Evolutionary conservation across 2,888 invertebrate genomes (phyloP), one percentile per base, ranked within the genome.

Genomic region (Ophioninae sp.): DNA sequence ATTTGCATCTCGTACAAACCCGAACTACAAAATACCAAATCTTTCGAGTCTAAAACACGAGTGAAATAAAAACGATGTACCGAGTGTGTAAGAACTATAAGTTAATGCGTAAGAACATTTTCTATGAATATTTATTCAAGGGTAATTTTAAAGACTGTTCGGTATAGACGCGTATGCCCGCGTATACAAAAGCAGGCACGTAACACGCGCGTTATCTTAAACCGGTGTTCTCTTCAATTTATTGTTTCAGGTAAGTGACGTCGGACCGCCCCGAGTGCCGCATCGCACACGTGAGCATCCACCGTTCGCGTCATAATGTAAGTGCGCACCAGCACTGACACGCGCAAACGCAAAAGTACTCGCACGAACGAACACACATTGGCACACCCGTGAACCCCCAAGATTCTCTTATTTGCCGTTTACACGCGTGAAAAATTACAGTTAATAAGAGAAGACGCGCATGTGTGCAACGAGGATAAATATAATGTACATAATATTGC

Each of bases 171-270:
- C 67, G 62, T 77, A 61, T 84, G 69, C 80, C 59, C 79, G 67
- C 67, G 56, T 57, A n/a, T 72, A 88, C 87, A 88, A 88, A 86
- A 89, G 86, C 86, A 85, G 86, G 85, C 85, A 87, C 88, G 89
- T 89, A 90, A 89, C 89, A 89, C 89, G 87, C 90, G 90, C 88
- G 88, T 87, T 88, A 87, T 90, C 90, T 92, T 84, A 81, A 92
- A 92, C 90, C 89, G 90, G 75, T 84, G 81, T 84, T 84, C 81
- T 90, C 88, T 90, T 89, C 91, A 91, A 92, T 93, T 93, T 92
- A 92, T 93, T 93, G 92, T 93, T 93, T 92, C 92, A 93, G 93
- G 93, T 93, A 93, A 93, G 93, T 92, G 92, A 92, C 92, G 90
- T 90, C 87, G 89, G 89, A 89, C 89, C 91, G 90, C 90, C 89